Conservation (phyloP, 2,888 invertebrate genomes). For the Griposia aprilina region DNA sequence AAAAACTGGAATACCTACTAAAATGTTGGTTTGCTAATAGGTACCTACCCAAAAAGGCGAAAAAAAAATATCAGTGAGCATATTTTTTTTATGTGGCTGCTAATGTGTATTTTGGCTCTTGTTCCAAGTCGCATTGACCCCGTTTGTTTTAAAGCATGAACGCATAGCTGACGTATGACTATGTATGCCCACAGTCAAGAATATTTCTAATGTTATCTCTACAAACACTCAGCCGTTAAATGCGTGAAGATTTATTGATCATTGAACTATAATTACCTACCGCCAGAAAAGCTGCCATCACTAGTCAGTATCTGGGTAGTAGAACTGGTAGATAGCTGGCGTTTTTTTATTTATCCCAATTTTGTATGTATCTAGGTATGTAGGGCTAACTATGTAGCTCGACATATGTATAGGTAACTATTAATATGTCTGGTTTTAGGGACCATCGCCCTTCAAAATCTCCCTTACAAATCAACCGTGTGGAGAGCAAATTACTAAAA, state of each 20-base stretch:
- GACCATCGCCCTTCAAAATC: slow-evolving; percentile 41
- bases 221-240: slow-evolving; percentile 41
- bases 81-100: slow-evolving; percentile 8
- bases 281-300: slow-evolving; percentile 4
- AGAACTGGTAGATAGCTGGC: not conserved
- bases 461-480: slow-evolving; percentile 38
- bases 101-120: slow-evolving; percentile 37
- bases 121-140: slow-evolving; percentile 44
- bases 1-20: not conserved
- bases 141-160: slow-evolving; percentile 34
- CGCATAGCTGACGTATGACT: not conserved
- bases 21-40: not conserved
- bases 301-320: not conserved
- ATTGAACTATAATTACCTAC: slow-evolving; percentile 51
- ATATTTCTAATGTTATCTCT: slow-evolving; percentile 53
- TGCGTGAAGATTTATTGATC: slow-evolving; percentile 52
- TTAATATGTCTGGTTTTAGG: slow-evolving; percentile 33
- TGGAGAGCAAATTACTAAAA: slow-evolving; percentile 44
- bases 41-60: slow-evolving; percentile 13
- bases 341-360: too few species aligned
- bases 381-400: not conserved
- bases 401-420: not conserved
- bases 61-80: not conserved
- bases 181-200: slow-evolving; percentile 19
- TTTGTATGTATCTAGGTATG: not conserved